These are phyloP conservation scores for Perizoma flavofasciatum DNA, from an alignment of 2,888 invertebrate genomes.

Conservation along the genomic window DNA sequence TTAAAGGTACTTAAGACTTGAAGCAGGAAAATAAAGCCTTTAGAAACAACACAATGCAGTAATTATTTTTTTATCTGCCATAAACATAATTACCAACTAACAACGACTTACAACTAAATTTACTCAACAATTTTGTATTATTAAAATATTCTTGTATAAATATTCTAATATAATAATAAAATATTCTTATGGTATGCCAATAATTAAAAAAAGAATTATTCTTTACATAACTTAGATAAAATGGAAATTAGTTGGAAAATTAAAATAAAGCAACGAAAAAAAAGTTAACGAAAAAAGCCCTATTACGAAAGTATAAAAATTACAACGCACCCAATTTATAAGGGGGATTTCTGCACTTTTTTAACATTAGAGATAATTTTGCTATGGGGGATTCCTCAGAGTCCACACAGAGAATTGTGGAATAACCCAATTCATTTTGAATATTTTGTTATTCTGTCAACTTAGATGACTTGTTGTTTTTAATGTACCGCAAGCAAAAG, in stretches of 20 bases:
- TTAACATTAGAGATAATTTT: too few relatives aligned
- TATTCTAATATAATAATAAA: too few relatives aligned
- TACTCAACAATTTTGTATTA: slow-evolving; percentile 7
- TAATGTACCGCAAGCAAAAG: neutral
- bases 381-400: too few relatives aligned
- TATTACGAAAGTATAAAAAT: too few relatives aligned
- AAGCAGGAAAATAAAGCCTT: slow-evolving; percentile 13
- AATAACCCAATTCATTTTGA: too few relatives aligned
- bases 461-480: neutral
- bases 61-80: slow-evolving; percentile 22
- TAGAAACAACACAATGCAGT: slow-evolving; percentile 17
- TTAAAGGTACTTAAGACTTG: neutral
- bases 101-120: slow-evolving; percentile 4
- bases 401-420: too few relatives aligned
- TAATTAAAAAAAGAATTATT: too few relatives aligned
- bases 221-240: neutral
- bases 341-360: too few relatives aligned
- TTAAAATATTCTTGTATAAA: neutral
- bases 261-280: too few relatives aligned
- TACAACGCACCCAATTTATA: too few relatives aligned
- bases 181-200: too few relatives aligned
- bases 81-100: slow-evolving; percentile 17
- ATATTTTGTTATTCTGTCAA: neutral
- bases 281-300: too few relatives aligned
- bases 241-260: neutral